Conservation (phyloP, 2,797 vertebrate species). For the Borostomias antarcticus region DNA sequence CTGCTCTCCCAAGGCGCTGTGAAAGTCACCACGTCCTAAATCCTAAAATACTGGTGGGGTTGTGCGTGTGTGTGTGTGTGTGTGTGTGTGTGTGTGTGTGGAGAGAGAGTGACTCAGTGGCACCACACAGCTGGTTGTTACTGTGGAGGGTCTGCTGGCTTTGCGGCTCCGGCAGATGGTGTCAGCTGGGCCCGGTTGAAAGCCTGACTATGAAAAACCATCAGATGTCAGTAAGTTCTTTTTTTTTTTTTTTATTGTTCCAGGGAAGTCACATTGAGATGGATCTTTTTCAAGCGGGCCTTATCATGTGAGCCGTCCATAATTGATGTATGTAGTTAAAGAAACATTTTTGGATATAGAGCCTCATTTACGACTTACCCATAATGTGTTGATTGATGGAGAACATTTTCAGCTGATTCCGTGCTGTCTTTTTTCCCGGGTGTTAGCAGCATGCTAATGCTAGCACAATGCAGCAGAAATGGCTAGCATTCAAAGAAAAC, state of each 20-base stretch:
- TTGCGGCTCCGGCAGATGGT: constrained; percentile 45
- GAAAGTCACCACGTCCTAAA: constrained; percentile 40
- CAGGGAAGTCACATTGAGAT: too few species aligned
- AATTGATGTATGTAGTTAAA: too few species aligned
- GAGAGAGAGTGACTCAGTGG: constrained; percentile 27
- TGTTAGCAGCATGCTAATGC: too few species aligned
- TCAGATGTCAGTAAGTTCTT: constrained; percentile 30
- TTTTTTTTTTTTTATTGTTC: too few species aligned
- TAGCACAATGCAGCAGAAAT: too few species aligned
- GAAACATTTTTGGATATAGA: neutral
- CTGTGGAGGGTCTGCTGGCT: constrained; percentile 18
- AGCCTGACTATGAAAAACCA: constrained; percentile 24
- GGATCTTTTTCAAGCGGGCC: too few species aligned
- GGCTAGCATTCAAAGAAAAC: too few species aligned
- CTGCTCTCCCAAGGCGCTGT: constrained; percentile 18
- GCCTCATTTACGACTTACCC: too few species aligned
- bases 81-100: neutral
- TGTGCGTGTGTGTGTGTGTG: neutral
- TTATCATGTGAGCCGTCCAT: too few species aligned
- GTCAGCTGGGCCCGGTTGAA: neutral
- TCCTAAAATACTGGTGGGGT: constrained; percentile 22
- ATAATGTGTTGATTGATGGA: too few species aligned
- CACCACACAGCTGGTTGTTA: constrained; percentile 35
- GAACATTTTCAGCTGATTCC: too few species aligned
- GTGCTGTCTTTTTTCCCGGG: too few species aligned